Conservation (phyloP, 2,888 invertebrate genomes). For the Lasius fuliginosus region DNA sequence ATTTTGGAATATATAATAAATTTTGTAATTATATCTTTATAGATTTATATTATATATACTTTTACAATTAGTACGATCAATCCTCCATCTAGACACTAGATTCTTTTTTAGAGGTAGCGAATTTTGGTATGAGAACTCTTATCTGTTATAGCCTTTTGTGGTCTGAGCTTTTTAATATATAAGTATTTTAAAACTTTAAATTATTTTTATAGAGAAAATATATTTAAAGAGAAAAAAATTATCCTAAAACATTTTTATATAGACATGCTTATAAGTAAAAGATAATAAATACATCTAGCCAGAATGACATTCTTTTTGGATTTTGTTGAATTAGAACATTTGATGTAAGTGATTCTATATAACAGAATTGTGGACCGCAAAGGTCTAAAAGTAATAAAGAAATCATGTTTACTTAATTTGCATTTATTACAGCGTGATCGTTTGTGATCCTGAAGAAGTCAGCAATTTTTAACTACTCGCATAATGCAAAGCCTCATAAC, state of each 20-base stretch:
- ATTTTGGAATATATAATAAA: background rate
- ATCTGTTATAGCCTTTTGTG: background rate
- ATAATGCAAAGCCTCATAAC: slow-evolving; percentile 21
- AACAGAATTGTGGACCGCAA: slow-evolving; percentile 2
- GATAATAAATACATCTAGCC: background rate
- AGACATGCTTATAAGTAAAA: background rate
- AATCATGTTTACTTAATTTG: slow-evolving; percentile 34
- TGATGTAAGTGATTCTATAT: slow-evolving; percentile 5
- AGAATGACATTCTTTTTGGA: background rate
- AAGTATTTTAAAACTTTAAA: background rate
- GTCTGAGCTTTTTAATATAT: slow-evolving; percentile 1
- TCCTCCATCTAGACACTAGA: background rate
- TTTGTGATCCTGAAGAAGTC: slow-evolving; percentile 48
- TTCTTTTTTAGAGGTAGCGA: slow-evolving; percentile 4
- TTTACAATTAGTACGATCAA: background rate
- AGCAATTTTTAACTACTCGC: slow-evolving; percentile 29
- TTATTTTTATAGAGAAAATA: background rate
- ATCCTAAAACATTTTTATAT: background rate
- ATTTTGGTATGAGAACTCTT: slow-evolving; percentile 4
- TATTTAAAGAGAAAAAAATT: background rate
- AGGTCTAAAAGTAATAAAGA: slow-evolving; percentile 8
- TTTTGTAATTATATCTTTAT: background rate
- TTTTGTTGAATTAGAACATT: background rate
- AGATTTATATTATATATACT: background rate
- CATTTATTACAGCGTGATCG: slow-evolving; percentile 41